Evolutionary conservation across 2,113 vertebrate species (phyloP), one percentile per base, ranked within the genome.

Genomic region (Pyxicephalus adspersus): DNA sequence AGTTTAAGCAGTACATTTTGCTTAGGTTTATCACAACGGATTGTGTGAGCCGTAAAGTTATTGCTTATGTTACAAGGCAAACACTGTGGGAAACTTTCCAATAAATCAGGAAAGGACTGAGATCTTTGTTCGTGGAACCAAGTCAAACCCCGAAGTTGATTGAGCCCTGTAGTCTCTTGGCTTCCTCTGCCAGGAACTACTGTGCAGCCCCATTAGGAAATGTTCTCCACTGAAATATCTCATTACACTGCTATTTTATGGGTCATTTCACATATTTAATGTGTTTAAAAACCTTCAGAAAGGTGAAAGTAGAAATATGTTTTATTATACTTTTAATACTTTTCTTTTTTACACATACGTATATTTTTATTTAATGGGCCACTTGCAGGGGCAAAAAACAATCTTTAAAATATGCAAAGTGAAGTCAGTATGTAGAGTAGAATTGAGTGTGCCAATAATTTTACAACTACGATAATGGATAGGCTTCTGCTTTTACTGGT

Each of bases 191-290:
- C 91, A 91, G 90, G 89, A 92, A 90, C 89, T 90, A 91, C 88
- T 52, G 84, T 92, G 88, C 87, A 85, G 85, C 64, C 89, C 88
- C 87, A 90, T 87, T 88, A 92, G 89, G 92, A 92, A 91, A 87
- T 88, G 86, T 89, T 86, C 84, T 89, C 78, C 87, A 85, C 84
- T 89, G 83, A 51, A 31, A 81, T 89, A 87, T 94, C 91, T 64
- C 87, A 89, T 94, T 93, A 90, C 92, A 89, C 77, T 79, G 89
- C 92, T 87, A 84, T 92, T 91, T 92, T 90, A 89, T 90, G 90
- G 89, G 90, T 93, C 92, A 91, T 93, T 94, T 93, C 90, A 91
- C 85, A 86, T 90, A 89, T 84, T 92, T 92, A 93, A 90, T 91
- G 90, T 85, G 89, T 87, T 83, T 5, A 87, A 90, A 90, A 91